A percentile compares a stretch with the other conserved stretches of the same genome.
Conservation (phyloP, 2,888 invertebrate genomes). For the Eristalis tenax region DNA sequence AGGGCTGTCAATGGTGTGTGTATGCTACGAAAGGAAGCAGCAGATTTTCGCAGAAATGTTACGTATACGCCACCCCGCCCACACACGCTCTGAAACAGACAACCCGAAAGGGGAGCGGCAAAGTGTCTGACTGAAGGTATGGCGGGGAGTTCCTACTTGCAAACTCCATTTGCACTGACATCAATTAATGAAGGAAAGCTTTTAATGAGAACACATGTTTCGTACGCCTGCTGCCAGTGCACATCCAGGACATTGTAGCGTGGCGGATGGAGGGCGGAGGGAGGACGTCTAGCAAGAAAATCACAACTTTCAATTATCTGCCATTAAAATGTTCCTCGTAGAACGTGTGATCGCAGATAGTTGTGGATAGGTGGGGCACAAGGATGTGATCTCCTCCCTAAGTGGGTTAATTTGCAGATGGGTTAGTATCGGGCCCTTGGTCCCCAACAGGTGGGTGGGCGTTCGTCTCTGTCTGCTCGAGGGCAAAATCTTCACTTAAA, state of each 20-base stretch:
- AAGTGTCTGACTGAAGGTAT: background rate
- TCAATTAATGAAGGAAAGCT: slow-evolving; percentile 72
- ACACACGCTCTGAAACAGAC: background rate
- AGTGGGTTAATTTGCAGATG: slow-evolving; percentile 28
- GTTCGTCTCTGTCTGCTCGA: slow-evolving; percentile 19
- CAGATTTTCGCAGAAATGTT: slow-evolving; percentile 36
- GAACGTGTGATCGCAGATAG: slow-evolving; percentile 50
- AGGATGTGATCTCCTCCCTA: slow-evolving; percentile 33
- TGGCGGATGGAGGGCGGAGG: background rate
- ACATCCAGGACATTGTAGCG: slow-evolving; percentile 22
- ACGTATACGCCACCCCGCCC: slow-evolving; percentile 50
- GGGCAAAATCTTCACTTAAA: slow-evolving; percentile 35
- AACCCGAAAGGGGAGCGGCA: slow-evolving; percentile 5
- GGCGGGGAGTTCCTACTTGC: slow-evolving; percentile 46
- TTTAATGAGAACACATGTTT: slow-evolving; percentile 72
- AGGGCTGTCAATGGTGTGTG: background rate
- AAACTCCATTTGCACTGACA: slow-evolving; percentile 71
- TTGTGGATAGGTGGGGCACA: slow-evolving; percentile 10
- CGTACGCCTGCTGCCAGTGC: slow-evolving; percentile 42
- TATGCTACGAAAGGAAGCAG: background rate
- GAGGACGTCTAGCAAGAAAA: slow-evolving; percentile 48
- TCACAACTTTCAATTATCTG: slow-evolving; percentile 72
- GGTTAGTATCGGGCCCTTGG: background rate
- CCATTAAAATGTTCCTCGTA: slow-evolving; percentile 61
- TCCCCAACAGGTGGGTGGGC: slow-evolving; percentile 31